These are phyloP conservation scores for Rafetus swinhoei DNA, from an alignment of 2,113 vertebrate genomes.

Conservation along the genomic window DNA sequence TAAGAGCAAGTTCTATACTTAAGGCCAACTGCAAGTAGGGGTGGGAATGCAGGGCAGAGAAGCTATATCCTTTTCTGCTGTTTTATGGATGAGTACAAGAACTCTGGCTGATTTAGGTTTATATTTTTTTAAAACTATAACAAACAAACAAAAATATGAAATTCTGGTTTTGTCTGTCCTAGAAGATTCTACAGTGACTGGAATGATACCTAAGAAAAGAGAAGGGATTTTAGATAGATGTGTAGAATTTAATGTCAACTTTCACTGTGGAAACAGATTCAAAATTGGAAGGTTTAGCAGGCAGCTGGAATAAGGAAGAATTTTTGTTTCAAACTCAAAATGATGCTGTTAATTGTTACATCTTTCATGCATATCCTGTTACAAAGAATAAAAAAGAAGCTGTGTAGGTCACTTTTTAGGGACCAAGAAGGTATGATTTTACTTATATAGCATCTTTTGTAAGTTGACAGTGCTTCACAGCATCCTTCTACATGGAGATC, in stretches of 20 bases:
- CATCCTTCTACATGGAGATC: neutral
- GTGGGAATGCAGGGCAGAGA: neutral
- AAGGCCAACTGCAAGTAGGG: neutral
- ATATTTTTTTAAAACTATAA: neutral
- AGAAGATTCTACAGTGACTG: neutral
- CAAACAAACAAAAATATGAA: neutral
- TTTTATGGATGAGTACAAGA: neutral
- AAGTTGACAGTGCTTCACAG: neutral
- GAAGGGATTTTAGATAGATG: neutral
- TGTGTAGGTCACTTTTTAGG: neutral
- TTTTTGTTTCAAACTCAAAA: conserved; percentile 6
- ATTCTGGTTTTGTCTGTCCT: neutral
- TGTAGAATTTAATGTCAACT: neutral
- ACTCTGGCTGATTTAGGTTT: neutral
- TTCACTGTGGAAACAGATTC: neutral
- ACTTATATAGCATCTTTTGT: neutral
- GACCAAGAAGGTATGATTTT: fast-evolving
- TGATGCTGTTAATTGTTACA: neutral
- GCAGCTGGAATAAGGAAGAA: neutral
- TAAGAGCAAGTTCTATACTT: neutral
- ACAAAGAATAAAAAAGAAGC: neutral
- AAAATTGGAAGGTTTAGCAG: neutral
- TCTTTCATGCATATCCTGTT: neutral
- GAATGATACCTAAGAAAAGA: neutral
- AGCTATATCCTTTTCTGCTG: neutral